These are phyloP conservation scores for Pocillopora verrucosa DNA, from an alignment of 64 coral and sea anemone genomes.

Conservation along the genomic window DNA sequence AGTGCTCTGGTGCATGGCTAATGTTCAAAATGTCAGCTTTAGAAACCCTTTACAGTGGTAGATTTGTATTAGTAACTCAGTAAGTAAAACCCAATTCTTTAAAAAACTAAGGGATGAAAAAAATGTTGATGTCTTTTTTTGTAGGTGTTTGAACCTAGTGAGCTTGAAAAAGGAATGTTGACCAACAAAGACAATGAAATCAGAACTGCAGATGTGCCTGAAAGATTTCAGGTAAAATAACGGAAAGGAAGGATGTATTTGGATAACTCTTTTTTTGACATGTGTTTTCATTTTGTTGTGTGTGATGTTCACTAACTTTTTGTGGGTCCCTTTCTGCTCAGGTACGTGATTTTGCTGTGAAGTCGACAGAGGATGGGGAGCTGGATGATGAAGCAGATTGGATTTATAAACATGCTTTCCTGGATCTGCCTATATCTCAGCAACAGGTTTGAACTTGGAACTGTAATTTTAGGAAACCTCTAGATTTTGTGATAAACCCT, in stretches of 20 bases:
- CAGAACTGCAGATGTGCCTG: slow-evolving; percentile 81
- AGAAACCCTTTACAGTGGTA: too few relatives aligned
- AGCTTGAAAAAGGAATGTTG: slow-evolving; percentile 95
- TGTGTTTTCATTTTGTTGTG: neutral
- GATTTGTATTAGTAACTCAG: too few relatives aligned
- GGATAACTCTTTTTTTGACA: neutral
- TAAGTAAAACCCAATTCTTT: too few relatives aligned
- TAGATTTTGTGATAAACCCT: too few relatives aligned
- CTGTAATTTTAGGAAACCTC: too few relatives aligned
- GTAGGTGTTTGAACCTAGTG: slow-evolving; percentile 99
- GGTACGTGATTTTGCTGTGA: slow-evolving; percentile 87
- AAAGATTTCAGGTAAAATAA: slow-evolving; percentile 82
- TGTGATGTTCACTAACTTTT: neutral
- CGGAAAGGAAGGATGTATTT: neutral
- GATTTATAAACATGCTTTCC: slow-evolving; percentile 92
- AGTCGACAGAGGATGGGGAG: slow-evolving; percentile 84
- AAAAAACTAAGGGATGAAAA: too few relatives aligned
- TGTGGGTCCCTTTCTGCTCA: neutral
- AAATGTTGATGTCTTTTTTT: neutral
- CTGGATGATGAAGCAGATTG: slow-evolving; percentile 95
- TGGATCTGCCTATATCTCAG: slow-evolving; percentile 85
- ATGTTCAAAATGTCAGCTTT: neutral
- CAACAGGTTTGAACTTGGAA: slow-evolving; percentile 63
- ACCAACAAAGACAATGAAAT: slow-evolving; percentile 89
- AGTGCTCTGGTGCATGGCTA: too few relatives aligned